A percentile compares a stretch with the other conserved stretches of the same genome.
phyloP scores from a whole-genome alignment of 2,113 vertebrate species.

The Cranoglanis bouderius region DNA sequence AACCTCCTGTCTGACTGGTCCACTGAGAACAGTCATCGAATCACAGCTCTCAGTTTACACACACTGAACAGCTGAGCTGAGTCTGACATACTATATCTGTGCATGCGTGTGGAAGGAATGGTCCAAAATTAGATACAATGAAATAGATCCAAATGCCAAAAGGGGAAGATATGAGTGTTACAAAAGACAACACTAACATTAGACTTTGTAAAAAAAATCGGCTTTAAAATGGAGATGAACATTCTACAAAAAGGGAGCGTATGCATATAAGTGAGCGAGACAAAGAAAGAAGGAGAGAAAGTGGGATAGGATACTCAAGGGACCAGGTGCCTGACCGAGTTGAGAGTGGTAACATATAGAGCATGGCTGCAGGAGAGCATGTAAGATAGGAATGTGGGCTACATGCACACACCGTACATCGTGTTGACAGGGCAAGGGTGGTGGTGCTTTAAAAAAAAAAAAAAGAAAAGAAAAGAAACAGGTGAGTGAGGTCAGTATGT shows the following conservation, averaged over 20 bases:
- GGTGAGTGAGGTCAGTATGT: conserved; percentile 52
- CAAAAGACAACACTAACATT: not conserved
- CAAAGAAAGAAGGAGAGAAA: conserved; percentile 39
- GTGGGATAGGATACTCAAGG: conserved; percentile 61
- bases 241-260: conserved; percentile 37
- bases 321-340: conserved; percentile 47
- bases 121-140: conserved; percentile 7
- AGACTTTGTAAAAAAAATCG: not conserved
- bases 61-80: conserved; percentile 43
- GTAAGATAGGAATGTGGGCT: conserved; percentile 16
- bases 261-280: conserved; percentile 52
- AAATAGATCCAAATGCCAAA: conserved; percentile 28
- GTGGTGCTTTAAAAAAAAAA: conserved; percentile 15
- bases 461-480: conserved; percentile 22
- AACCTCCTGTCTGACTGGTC: conserved; percentile 25
- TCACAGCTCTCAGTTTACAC: conserved; percentile 43
- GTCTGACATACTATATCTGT: conserved; percentile 34
- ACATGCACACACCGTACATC: not conserved
- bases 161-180: not conserved
- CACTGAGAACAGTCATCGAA: conserved; percentile 38
- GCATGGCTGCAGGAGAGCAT: conserved; percentile 24
- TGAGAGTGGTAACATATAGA: conserved; percentile 43
- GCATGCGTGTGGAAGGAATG: conserved; percentile 49
- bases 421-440: conserved; percentile 17
- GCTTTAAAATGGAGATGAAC: conserved; percentile 3